phyloP scores from a whole-genome alignment of 2,797 vertebrate species.

The Parauchenoglanis punctatus region DNA sequence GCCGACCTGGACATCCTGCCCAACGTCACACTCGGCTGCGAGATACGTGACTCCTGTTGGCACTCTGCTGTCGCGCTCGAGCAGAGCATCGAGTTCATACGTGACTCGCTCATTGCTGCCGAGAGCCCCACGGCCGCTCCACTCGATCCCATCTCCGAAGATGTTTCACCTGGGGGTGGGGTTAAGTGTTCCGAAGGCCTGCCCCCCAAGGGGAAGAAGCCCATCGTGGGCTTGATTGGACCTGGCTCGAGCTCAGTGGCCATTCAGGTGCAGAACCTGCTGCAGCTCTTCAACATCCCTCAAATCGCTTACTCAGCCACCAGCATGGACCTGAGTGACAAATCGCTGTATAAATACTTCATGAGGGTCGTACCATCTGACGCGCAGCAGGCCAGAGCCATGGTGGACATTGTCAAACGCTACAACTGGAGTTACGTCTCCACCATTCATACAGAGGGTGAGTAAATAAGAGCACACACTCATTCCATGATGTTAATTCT shows the following conservation, averaged over 20 bases:
- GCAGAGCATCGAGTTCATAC: constrained; percentile 90
- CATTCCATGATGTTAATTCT: background rate
- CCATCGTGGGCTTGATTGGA: constrained; percentile 94
- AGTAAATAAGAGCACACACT: constrained; percentile 46
- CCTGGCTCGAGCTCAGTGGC: constrained; percentile 97
- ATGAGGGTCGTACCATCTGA: constrained; percentile 99
- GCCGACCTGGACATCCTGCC: constrained; percentile 81
- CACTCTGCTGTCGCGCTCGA: constrained; percentile 88
- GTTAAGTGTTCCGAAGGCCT: constrained; percentile 84
- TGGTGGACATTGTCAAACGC: constrained; percentile 98
- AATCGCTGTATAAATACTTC: constrained; percentile 96
- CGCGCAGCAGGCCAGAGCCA: constrained; percentile 93
- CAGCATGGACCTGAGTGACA: constrained; percentile 95
- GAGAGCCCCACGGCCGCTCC: constrained; percentile 59
- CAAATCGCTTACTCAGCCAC: constrained; percentile 98
- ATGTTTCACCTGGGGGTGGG: constrained; percentile 69
- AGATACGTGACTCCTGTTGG: constrained; percentile 91
- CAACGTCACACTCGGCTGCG: constrained; percentile 86
- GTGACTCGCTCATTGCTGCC: constrained; percentile 90
- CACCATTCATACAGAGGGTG: constrained; percentile 98
- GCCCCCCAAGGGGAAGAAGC: constrained; percentile 86
- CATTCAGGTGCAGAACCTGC: constrained; percentile 95
- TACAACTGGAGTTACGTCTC: constrained; percentile 99
- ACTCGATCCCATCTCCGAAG: constrained; percentile 13
- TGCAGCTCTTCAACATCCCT: constrained; percentile 98